Evolutionary conservation across 1,140 invertebrate species (phyloP).

Genomic region (Drosophila auraria): DNA sequence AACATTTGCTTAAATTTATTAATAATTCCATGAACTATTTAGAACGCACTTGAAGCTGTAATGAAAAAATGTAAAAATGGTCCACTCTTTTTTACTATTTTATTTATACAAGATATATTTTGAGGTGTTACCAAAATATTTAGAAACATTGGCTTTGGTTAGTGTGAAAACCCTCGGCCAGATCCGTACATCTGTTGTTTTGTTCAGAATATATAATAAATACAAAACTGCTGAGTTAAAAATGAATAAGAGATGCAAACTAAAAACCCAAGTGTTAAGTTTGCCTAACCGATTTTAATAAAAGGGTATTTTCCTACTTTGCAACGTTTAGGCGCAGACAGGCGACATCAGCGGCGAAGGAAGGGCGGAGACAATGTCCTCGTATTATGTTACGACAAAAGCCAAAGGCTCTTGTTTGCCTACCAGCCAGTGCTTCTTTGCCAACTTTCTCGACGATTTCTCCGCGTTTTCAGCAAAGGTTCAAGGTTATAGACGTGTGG

Average conservation of each 20-base stretch:
- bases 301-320: slow-evolving; percentile 20
- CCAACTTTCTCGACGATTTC: slow-evolving; percentile 1
- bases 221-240: no score
- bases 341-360: slow-evolving; percentile 21
- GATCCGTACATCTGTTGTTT: no score
- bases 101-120: no score
- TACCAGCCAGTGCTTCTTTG: slow-evolving; percentile 10
- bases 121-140: no score
- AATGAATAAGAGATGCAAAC: no score
- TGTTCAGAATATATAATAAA: no score
- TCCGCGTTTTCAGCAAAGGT: slow-evolving; percentile 39
- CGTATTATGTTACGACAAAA: slow-evolving; percentile 60
- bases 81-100: no score
- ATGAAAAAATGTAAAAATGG: neutral
- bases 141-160: neutral
- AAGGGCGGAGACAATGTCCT: slow-evolving; percentile 59
- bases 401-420: slow-evolving; percentile 55
- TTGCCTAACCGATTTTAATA: neutral
- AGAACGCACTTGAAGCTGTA: no score
- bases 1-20: no score
- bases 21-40: no score
- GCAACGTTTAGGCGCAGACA: slow-evolving; percentile 62
- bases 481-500: slow-evolving; percentile 70
- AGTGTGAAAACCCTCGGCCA: no score
- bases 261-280: neutral